Conservation (phyloP, 2,113 vertebrate species). For the Oxygymnocypris stewartii region DNA sequence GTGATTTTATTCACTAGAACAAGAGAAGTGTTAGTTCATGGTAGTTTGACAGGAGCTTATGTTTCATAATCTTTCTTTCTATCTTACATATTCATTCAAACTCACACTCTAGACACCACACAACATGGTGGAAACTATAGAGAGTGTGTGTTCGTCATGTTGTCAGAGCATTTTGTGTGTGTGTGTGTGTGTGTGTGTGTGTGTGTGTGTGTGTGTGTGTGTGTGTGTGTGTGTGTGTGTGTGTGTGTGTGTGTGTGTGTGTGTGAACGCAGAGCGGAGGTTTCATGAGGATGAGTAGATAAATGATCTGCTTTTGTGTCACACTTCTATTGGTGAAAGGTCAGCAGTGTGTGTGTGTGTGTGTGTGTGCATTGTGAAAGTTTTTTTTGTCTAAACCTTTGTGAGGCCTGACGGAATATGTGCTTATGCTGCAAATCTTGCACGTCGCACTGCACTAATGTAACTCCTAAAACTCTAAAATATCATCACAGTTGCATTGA, state of each 20-base stretch:
- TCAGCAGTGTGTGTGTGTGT: slow-evolving; percentile 35
- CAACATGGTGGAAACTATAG: not conserved
- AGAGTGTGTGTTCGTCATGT: not conserved
- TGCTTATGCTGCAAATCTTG: slow-evolving; percentile 29
- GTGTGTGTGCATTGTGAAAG: slow-evolving; percentile 31
- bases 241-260: slow-evolving; percentile 7
- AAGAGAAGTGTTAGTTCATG: not conserved
- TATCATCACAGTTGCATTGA: slow-evolving; percentile 42
- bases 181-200: not conserved
- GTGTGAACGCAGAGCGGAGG: slow-evolving; percentile 9
- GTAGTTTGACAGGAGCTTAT: not conserved
- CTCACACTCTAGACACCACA: not conserved
- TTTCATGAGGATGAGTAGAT: slow-evolving; percentile 48
- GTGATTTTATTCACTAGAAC: not conserved
- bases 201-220: slow-evolving; percentile 34
- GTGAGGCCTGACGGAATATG: slow-evolving; percentile 10
- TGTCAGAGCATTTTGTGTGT: slow-evolving; percentile 20
- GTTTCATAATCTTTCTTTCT: not conserved
- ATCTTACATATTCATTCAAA: slow-evolving; percentile 27
- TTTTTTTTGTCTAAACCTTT: slow-evolving; percentile 35
- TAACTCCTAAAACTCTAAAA: slow-evolving; percentile 34
- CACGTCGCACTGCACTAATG: slow-evolving; percentile 27
- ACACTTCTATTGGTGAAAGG: slow-evolving; percentile 18
- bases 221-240: slow-evolving; percentile 24
- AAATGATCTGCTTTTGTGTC: slow-evolving; percentile 46